Evolutionary conservation across 2,797 vertebrate species (phyloP).

Genomic region (Microctenopoma steveboyesi): DNA sequence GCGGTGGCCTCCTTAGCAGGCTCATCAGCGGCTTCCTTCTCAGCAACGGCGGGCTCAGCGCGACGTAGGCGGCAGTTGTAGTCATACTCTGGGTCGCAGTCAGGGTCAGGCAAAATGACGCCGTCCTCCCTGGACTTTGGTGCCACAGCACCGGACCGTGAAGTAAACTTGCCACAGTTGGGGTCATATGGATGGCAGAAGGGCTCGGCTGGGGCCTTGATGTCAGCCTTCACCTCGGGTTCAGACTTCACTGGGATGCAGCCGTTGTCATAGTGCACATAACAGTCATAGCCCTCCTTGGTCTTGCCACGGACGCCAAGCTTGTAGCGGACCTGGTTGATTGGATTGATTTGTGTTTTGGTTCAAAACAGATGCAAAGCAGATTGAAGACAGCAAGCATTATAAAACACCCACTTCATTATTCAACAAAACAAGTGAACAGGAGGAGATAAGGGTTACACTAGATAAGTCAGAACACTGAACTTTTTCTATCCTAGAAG

Average conservation of each 20-base stretch:
- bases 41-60: slow-evolving; percentile 42
- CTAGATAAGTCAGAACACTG: slow-evolving; percentile 47
- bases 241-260: slow-evolving; percentile 73
- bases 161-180: slow-evolving; percentile 72
- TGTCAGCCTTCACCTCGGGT: slow-evolving; percentile 46
- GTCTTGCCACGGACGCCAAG: slow-evolving; percentile 82
- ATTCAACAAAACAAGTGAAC: slow-evolving; percentile 60
- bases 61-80: slow-evolving; percentile 83
- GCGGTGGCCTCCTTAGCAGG: slow-evolving; percentile 34
- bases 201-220: slow-evolving; percentile 61
- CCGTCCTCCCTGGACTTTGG: slow-evolving; percentile 48
- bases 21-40: slow-evolving; percentile 53
- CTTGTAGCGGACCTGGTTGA: slow-evolving; percentile 77
- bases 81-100: slow-evolving; percentile 85
- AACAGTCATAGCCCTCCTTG: slow-evolving; percentile 85
- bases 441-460: slow-evolving; percentile 46
- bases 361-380: slow-evolving; percentile 61
- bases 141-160: slow-evolving; percentile 35
- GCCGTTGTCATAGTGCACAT: slow-evolving; percentile 84
- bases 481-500: slow-evolving; percentile 49
- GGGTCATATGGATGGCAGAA: slow-evolving; percentile 84
- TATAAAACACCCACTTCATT: slow-evolving; percentile 55
- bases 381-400: slow-evolving; percentile 59
- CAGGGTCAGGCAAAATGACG: slow-evolving; percentile 79
- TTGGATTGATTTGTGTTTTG: slow-evolving; percentile 63